Evolutionary conservation across 2,888 invertebrate genomes (phyloP).

Genomic region (Coremacera marginata): DNA sequence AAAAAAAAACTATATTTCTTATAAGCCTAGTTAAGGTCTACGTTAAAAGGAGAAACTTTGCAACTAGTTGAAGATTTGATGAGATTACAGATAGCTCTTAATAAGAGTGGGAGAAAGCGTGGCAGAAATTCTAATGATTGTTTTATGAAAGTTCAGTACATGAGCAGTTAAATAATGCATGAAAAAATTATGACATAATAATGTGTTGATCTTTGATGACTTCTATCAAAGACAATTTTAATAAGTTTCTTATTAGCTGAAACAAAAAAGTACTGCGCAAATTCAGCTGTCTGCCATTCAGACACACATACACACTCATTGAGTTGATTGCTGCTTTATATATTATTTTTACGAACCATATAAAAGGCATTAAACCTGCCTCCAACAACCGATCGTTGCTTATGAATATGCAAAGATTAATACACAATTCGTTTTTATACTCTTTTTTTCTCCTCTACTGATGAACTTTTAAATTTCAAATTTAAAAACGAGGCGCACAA

Average conservation of each 20-base stretch:
- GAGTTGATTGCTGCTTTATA: too few relatives aligned
- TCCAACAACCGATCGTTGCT: constrained; percentile 52
- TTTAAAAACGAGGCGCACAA: constrained; percentile 47
- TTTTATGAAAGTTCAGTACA: background rate
- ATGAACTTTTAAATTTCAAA: constrained; percentile 53
- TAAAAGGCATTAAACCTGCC: constrained; percentile 17
- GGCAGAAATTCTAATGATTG: background rate
- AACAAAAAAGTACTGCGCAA: constrained; percentile 29
- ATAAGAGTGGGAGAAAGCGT: constrained; percentile 1
- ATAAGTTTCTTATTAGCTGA: constrained; percentile 41
- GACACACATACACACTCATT: background rate
- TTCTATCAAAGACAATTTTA: constrained; percentile 29
- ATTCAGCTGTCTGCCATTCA: background rate
- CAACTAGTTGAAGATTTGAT: constrained; percentile 40
- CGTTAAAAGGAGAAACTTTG: constrained; percentile 20
- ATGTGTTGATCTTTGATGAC: background rate
- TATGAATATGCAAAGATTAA: constrained; percentile 64
- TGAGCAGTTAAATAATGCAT: background rate
- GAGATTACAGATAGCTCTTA: background rate
- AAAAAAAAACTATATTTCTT: too few relatives aligned
- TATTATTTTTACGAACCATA: background rate
- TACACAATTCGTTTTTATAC: too few relatives aligned
- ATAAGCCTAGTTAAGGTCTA: constrained; percentile 31
- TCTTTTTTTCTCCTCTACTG: background rate
- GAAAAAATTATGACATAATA: constrained; percentile 41